These are phyloP conservation scores for Dendrocincla fuliginosa DNA, from an alignment of 2,797 vertebrate species.

Conservation along the genomic window DNA sequence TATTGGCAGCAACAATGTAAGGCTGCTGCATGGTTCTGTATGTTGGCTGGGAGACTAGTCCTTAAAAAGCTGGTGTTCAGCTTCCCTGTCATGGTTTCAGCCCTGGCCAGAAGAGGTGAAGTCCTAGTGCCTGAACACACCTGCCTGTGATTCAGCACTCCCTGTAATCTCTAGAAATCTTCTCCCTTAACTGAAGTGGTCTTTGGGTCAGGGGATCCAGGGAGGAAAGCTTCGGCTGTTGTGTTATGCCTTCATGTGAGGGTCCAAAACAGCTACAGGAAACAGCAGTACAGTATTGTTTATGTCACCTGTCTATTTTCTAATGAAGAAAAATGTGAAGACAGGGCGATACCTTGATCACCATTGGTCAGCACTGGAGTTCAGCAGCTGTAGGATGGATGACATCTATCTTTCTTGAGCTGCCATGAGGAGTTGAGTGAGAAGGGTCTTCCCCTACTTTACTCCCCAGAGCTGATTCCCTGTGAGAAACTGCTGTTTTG, in stretches of 20 bases:
- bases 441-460: background rate
- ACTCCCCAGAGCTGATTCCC: background rate
- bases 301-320: background rate
- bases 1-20: background rate
- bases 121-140: background rate
- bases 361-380: rapidly evolving
- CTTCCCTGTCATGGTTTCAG: background rate
- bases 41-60: rapidly evolving
- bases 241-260: background rate
- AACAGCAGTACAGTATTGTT: background rate
- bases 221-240: background rate
- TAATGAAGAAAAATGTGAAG: background rate
- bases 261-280: background rate
- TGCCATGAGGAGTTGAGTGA: rapidly evolving
- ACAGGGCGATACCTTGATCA: background rate
- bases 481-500: background rate
- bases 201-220: rapidly evolving
- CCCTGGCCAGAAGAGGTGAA: background rate
- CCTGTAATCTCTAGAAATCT: background rate
- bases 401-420: background rate
- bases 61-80: background rate
- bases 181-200: background rate
- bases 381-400: background rate
- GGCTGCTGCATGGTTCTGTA: background rate
- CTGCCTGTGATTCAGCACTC: background rate